These are phyloP conservation scores for Eristalis pertinax DNA, from an alignment of 2,888 invertebrate genomes.

Conservation along the genomic window DNA sequence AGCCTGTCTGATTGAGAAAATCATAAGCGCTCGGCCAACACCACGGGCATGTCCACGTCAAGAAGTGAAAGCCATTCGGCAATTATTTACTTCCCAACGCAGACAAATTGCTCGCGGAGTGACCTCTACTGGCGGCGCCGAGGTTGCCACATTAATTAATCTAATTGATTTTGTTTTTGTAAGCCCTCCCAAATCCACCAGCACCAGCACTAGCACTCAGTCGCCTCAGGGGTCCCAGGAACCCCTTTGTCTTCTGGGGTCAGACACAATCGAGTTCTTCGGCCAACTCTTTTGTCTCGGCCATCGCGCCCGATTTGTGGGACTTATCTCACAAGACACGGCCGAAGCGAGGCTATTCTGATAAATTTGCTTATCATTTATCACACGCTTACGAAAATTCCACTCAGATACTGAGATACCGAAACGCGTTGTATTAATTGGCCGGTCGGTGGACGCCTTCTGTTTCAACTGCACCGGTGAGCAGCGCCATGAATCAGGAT, in stretches of 20 bases:
- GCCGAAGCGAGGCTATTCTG: not conserved
- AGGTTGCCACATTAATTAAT: conserved; percentile 23
- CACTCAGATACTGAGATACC: conserved; percentile 12
- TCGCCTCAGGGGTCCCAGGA: not conserved
- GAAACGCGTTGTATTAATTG: conserved; percentile 41
- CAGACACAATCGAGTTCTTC: not conserved
- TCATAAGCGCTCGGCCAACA: too few species aligned
- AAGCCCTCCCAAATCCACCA: not conserved
- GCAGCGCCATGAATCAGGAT: conserved; percentile 62
- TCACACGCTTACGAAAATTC: conserved; percentile 38
- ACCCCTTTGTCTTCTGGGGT: not conserved
- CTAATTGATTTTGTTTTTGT: conserved; percentile 34
- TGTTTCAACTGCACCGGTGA: conserved; percentile 26
- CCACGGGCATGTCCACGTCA: not conserved
- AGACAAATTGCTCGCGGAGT: conserved; percentile 10
- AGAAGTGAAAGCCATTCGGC: conserved; percentile 1
- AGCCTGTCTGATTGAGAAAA: not conserved
- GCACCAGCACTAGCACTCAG: not conserved
- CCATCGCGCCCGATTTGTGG: not conserved
- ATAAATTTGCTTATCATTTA: conserved; percentile 32
- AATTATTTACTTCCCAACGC: not conserved
- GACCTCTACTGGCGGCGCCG: conserved; percentile 15
- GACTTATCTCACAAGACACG: not conserved
- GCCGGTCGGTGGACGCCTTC: conserved; percentile 27
- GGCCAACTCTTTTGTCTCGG: not conserved